Percentiles rank a stretch among this genome's conserved stretches.
Conservation (phyloP, 2,113 vertebrate genomes). For the Callionymus lyra region DNA sequence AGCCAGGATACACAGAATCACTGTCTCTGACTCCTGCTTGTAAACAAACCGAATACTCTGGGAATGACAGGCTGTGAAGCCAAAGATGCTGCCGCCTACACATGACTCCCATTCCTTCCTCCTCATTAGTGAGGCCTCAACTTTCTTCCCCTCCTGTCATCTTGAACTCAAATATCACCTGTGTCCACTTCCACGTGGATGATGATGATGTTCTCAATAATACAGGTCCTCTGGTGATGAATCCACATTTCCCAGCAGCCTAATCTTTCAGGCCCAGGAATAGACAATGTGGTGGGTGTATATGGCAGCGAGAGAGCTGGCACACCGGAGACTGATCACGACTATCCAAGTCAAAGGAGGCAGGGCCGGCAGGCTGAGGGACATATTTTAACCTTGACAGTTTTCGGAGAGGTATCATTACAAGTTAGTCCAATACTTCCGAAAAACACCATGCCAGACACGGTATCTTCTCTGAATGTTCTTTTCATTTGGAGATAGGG, state of each 20-base stretch:
- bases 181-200: constrained; percentile 31
- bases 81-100: constrained; percentile 48
- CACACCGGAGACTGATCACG: constrained; percentile 18
- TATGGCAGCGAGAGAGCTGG: constrained; percentile 32
- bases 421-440: constrained; percentile 39
- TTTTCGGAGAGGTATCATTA: constrained; percentile 34
- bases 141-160: constrained; percentile 61
- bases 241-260: constrained; percentile 21
- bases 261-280: constrained; percentile 23
- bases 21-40: constrained; percentile 51
- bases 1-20: constrained; percentile 31
- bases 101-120: constrained; percentile 15
- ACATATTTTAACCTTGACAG: constrained; percentile 42
- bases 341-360: constrained; percentile 10
- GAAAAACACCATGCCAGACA: constrained; percentile 24
- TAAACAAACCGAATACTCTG: constrained; percentile 69
- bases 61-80: constrained; percentile 58
- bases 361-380: constrained; percentile 8
- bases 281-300: constrained; percentile 26
- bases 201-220: constrained; percentile 5
- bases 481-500: constrained; percentile 35
- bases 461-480: constrained; percentile 34
- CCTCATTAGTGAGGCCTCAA: constrained; percentile 28
- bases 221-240: constrained; percentile 13
- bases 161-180: constrained; percentile 54